Evolutionary conservation across 1,140 invertebrate genomes (phyloP).

Genomic region (Lutraria rhynchaena): DNA sequence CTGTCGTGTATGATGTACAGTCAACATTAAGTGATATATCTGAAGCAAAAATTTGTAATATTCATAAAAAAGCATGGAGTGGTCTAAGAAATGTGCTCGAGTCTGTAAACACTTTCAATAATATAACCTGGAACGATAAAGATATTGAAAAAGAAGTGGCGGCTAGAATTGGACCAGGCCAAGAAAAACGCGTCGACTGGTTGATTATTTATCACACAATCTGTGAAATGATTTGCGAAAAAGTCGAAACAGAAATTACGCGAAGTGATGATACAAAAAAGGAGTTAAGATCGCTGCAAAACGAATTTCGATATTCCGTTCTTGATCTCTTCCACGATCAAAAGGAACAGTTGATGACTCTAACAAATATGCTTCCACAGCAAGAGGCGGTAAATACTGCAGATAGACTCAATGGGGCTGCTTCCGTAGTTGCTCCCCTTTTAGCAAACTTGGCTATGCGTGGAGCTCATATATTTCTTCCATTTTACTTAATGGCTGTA

Average conservation of each 20-base stretch:
- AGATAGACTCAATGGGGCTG: not conserved
- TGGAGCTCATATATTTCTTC: not conserved
- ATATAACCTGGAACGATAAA: not conserved
- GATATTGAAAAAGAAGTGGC: not conserved
- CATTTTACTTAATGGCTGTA: not conserved
- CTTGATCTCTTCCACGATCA: too few relatives aligned
- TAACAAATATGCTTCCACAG: too few relatives aligned
- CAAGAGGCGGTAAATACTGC: too few relatives aligned
- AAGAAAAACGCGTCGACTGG: conserved; percentile 1
- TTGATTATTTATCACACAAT: not conserved
- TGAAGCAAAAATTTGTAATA: not conserved
- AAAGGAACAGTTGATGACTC: not conserved
- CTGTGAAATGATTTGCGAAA: conserved; percentile 11
- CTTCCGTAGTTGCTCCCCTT: not conserved
- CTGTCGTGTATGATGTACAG: not conserved
- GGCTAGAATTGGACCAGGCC: not conserved
- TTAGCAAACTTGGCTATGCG: not conserved
- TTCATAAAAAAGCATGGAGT: conserved; percentile 7
- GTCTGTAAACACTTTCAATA: not conserved
- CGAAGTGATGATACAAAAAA: not conserved
- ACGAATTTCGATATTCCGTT: not conserved
- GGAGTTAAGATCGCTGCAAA: not conserved
- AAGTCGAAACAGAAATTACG: not conserved
- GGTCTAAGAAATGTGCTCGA: not conserved
- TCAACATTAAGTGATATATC: not conserved